Conservation (phyloP, 2,888 invertebrate genomes). For the Pseudoips prasinana region DNA sequence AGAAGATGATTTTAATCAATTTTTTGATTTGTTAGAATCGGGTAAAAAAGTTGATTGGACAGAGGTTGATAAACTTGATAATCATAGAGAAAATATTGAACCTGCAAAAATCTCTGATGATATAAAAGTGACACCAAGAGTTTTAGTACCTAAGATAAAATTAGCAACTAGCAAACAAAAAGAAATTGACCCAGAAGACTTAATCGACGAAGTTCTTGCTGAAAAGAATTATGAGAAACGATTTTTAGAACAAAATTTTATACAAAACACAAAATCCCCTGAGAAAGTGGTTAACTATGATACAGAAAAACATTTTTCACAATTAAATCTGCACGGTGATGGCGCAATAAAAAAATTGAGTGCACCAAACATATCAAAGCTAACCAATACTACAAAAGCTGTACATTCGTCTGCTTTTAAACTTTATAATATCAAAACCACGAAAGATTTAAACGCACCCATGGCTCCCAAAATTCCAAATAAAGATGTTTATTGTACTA, state of each 20-base stretch:
- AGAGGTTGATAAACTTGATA: constrained; percentile 1
- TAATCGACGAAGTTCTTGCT: constrained; percentile 15
- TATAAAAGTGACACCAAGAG: constrained; percentile 7
- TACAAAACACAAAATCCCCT: no score
- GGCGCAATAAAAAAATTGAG: no score
- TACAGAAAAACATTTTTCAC: no score
- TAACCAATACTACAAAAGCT: no score
- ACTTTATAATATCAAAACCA: background rate
- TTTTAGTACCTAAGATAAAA: constrained; percentile 5
- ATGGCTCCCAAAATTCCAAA: background rate
- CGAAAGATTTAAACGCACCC: background rate
- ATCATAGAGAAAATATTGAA: no score
- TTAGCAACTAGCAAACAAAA: background rate
- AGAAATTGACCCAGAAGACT: constrained; percentile 19
- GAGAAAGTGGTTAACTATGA: no score
- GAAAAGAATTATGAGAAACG: constrained; percentile 12
- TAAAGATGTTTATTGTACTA: background rate
- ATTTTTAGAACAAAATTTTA: background rate
- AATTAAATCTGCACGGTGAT: no score
- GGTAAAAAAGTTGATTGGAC: constrained; percentile 19
- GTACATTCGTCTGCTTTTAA: no score
- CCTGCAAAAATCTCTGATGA: no score
- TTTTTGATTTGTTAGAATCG: constrained; percentile 20
- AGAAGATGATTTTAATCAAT: constrained; percentile 11
- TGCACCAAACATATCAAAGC: no score